A percentile compares a stretch with the other conserved stretches of the same genome.
phyloP scores from a whole-genome alignment of 2,113 vertebrate species.

The Urocolius indicus region DNA sequence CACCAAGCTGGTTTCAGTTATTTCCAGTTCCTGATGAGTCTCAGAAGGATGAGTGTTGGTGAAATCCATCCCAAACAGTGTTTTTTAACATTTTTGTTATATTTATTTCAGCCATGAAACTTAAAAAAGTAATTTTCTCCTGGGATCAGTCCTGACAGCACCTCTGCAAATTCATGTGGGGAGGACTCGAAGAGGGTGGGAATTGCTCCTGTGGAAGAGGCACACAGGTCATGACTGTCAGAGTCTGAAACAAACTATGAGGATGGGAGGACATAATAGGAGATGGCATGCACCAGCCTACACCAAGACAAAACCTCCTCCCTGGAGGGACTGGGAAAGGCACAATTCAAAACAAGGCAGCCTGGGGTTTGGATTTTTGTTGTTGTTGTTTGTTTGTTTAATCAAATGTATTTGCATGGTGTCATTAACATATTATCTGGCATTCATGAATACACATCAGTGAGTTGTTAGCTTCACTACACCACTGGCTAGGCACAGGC shows the following conservation, averaged over 20 bases:
- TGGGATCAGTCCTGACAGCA: not conserved
- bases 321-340: not conserved
- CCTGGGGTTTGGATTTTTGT: not conserved
- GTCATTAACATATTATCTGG: not conserved
- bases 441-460: not conserved
- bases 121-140: not conserved
- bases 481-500: not conserved
- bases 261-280: not conserved
- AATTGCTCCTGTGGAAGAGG: not conserved
- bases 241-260: not conserved
- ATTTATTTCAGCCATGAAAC: not conserved
- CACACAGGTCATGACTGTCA: not conserved
- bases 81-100: not conserved
- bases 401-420: not conserved
- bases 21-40: not conserved
- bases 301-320: not conserved
- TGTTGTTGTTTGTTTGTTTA: not conserved
- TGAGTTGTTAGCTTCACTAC: not conserved
- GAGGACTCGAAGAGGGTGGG: not conserved
- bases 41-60: not conserved
- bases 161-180: not conserved
- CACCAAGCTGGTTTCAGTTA: not conserved
- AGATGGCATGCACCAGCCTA: not conserved
- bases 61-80: not conserved
- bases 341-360: not conserved